Evolutionary conservation across 2,113 vertebrate species (phyloP).

Genomic region (Xiphias gladius): DNA sequence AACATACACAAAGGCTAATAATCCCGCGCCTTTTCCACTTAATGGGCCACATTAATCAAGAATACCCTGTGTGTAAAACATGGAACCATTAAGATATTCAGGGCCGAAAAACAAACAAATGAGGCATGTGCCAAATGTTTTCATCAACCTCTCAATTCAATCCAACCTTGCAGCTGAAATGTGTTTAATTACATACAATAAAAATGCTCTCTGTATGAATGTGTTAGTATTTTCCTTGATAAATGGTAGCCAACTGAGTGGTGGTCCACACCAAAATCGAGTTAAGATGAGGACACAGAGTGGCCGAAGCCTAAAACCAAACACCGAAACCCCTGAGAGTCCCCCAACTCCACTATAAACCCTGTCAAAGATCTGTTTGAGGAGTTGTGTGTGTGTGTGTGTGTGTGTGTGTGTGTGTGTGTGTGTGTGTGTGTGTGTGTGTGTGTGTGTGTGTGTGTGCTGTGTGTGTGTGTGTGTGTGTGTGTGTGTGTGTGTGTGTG

Average conservation of each 20-base stretch:
- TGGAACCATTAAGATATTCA: not conserved
- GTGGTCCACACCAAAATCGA: conserved; percentile 31
- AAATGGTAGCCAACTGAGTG: conserved; percentile 47
- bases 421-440: conserved; percentile 18
- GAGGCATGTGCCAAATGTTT: conserved; percentile 52
- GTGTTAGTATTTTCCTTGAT: conserved; percentile 60
- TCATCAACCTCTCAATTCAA: conserved; percentile 43
- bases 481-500: conserved; percentile 32
- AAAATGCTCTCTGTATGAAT: conserved; percentile 37
- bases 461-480: conserved; percentile 22
- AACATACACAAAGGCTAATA: conserved; percentile 34
- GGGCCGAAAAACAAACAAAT: conserved; percentile 33
- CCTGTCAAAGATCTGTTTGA: conserved; percentile 65
- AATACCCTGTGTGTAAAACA: conserved; percentile 22
- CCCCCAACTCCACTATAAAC: conserved; percentile 73
- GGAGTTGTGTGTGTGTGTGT: conserved; percentile 26
- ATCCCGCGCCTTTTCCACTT: not conserved
- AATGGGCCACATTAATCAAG: conserved; percentile 53
- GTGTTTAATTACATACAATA: conserved; percentile 44
- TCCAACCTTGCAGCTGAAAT: conserved; percentile 29
- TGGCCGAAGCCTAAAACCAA: conserved; percentile 48
- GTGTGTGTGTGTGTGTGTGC: conserved; percentile 30
- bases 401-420: conserved; percentile 30
- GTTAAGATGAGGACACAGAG: conserved; percentile 67
- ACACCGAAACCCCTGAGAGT: conserved; percentile 45